Evolutionary conservation across 2,888 invertebrate species (phyloP), one percentile per base, ranked within the genome.

Genomic region (Zaprionus bogoriensis): DNA sequence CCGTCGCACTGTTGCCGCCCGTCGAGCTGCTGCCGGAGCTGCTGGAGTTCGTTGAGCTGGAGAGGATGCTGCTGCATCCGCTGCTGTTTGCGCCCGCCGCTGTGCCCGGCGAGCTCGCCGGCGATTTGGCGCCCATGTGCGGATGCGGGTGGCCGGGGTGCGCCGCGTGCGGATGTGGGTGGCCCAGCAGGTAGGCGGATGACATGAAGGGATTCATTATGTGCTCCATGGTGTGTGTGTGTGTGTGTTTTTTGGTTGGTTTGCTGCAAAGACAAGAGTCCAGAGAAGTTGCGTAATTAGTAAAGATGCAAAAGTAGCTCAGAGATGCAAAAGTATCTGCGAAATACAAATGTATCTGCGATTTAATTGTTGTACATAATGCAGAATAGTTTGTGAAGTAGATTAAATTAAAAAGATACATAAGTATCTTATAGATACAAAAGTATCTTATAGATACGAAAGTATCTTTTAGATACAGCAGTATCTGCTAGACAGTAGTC

Each of bases 101-200:
- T 6, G 54, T 27, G 6, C 74, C 75, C 7, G 89, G 87, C 4
- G 89, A 88, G 14, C 88, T 87, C 52, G 89, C 86, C 6, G 89
- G 87, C 42, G 87, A 87, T 22, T 76, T 72, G 28, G 79, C 48
- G 6, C 36, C 28, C 0, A 46, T 53, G n/a, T 62, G 73, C 0
- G 58, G 7, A 17, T 62, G 67, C 4, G 38, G 5, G 19, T 61
- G 68, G n/a, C n/a, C n/a, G n/a, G n/a, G n/a, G n/a, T n/a, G 42
- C 14, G 3, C 3, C n/a, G 54, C 23, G 44, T 59, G 82, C 22
- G 71, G 67, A 70, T 66, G 69, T 63, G 67, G 57, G 70, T 54
- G 73, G 67, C 68, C 62, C 89, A 92, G 77, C 89, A 92, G 76
- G 91, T 91, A 78, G 70, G 90, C 80, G 67, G 89, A 80, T 77